Conservation (phyloP, 2,888 invertebrate species). For the Metellina segmentata region DNA sequence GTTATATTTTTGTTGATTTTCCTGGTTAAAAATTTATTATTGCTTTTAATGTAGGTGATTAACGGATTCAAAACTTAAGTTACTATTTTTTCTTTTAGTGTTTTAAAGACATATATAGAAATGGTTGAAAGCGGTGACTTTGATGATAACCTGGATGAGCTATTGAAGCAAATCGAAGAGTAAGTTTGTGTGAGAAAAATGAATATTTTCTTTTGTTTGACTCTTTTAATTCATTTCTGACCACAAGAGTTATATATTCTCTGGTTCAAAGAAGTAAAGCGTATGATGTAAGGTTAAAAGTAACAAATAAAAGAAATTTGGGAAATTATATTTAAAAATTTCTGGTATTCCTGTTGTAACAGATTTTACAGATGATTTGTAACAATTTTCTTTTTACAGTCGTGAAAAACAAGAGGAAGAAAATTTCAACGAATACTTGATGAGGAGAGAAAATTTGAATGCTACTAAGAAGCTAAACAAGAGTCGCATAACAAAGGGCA, state of each 20-base stretch:
- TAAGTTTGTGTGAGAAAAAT: conserved; percentile 79
- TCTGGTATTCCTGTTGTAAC: too few relatives aligned
- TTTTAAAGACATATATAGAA: conserved; percentile 86
- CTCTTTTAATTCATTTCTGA: neutral
- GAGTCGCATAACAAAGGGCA: conserved; percentile 48
- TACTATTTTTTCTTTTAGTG: conserved; percentile 79
- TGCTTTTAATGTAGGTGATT: too few relatives aligned
- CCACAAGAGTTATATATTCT: neutral
- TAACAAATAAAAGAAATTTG: too few relatives aligned
- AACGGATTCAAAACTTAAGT: neutral
- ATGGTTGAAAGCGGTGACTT: conserved; percentile 84
- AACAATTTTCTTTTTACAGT: neutral
- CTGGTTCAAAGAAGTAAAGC: too few relatives aligned
- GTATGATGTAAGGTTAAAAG: too few relatives aligned
- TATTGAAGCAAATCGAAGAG: conserved; percentile 88
- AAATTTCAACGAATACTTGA: conserved; percentile 46
- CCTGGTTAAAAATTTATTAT: too few relatives aligned
- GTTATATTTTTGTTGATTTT: neutral
- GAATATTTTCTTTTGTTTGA: neutral
- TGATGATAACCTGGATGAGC: conserved; percentile 88
- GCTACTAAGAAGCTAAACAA: conserved; percentile 56
- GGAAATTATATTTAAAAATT: too few relatives aligned
- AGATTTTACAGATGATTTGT: too few relatives aligned
- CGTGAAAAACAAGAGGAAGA: conserved; percentile 51
- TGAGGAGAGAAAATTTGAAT: conserved; percentile 54